Conservation (phyloP, 2,113 vertebrate genomes). For the Pluvianellus socialis region DNA sequence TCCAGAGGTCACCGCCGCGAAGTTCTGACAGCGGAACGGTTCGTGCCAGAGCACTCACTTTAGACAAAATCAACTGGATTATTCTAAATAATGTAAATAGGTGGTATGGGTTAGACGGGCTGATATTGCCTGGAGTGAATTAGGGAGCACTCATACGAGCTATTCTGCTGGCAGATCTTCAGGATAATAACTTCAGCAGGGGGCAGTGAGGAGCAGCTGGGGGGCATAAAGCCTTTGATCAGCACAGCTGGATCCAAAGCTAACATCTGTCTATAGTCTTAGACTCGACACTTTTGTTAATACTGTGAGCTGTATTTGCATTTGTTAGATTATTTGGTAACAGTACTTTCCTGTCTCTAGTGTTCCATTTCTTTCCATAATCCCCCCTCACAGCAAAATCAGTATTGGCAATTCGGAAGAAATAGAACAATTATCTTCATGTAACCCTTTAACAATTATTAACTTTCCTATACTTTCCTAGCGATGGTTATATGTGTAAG, state of each 20-base stretch:
- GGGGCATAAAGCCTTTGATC: slow-evolving; percentile 65
- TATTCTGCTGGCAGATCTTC: slow-evolving; percentile 30
- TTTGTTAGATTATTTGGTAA: slow-evolving; percentile 63
- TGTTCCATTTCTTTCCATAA: slow-evolving; percentile 58
- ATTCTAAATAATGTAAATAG: background rate
- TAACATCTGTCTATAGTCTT: slow-evolving; percentile 57
- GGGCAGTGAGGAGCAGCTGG: slow-evolving; percentile 62
- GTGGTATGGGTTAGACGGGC: background rate
- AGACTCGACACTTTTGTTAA: slow-evolving; percentile 49
- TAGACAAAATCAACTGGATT: background rate
- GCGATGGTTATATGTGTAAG: slow-evolving; percentile 4
- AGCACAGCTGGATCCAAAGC: slow-evolving; percentile 58
- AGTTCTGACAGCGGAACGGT: background rate
- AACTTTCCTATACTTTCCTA: slow-evolving; percentile 43
- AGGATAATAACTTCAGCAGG: slow-evolving; percentile 61
- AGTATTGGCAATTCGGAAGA: slow-evolving; percentile 53
- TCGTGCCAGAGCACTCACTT: background rate
- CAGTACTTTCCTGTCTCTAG: slow-evolving; percentile 34
- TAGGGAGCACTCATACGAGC: background rate
- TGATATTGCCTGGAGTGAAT: background rate
- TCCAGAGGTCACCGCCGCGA: background rate
- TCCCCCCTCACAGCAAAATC: slow-evolving; percentile 52
- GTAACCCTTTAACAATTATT: slow-evolving; percentile 67
- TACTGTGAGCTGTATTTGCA: slow-evolving; percentile 60
- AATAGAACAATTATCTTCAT: slow-evolving; percentile 56